phyloP scores from a whole-genome alignment of 2,888 invertebrate species.

The Mesodorylaimus sp. region DNA sequence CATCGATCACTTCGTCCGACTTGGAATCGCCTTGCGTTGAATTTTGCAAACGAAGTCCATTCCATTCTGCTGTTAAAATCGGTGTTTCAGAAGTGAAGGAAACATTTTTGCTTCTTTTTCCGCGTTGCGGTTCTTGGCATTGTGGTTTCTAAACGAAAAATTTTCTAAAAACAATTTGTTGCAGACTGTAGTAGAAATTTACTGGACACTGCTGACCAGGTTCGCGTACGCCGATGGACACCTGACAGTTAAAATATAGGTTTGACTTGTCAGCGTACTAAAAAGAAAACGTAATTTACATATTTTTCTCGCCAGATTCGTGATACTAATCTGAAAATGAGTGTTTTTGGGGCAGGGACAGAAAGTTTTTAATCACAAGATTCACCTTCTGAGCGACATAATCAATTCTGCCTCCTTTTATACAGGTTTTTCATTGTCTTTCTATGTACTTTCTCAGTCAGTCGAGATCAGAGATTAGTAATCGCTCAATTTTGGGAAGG shows the following conservation, averaged over 20 bases:
- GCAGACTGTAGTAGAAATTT: neutral
- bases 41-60: too few relatives aligned
- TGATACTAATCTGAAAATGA: too few relatives aligned
- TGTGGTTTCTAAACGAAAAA: neutral
- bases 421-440: neutral
- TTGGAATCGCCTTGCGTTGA: neutral
- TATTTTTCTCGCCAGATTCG: too few relatives aligned
- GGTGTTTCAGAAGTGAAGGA: too few relatives aligned
- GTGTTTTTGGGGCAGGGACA: neutral
- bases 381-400: neutral
- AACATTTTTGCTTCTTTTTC: neutral
- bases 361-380: neutral
- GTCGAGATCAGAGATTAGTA: too few relatives aligned
- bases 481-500: too few relatives aligned
- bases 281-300: slow-evolving; percentile 19
- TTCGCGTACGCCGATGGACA: neutral
- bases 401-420: neutral
- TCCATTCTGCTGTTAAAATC: too few relatives aligned
- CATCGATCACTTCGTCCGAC: neutral
- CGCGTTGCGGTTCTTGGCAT: neutral
- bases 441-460: too few relatives aligned
- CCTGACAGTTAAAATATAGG: slow-evolving; percentile 27
- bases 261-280: slow-evolving; percentile 25
- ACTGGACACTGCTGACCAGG: neutral
- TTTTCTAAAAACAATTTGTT: neutral